Evolutionary conservation across 92 coral and sea anemone species (phyloP).

Genomic region (Pocillopora grandis): DNA sequence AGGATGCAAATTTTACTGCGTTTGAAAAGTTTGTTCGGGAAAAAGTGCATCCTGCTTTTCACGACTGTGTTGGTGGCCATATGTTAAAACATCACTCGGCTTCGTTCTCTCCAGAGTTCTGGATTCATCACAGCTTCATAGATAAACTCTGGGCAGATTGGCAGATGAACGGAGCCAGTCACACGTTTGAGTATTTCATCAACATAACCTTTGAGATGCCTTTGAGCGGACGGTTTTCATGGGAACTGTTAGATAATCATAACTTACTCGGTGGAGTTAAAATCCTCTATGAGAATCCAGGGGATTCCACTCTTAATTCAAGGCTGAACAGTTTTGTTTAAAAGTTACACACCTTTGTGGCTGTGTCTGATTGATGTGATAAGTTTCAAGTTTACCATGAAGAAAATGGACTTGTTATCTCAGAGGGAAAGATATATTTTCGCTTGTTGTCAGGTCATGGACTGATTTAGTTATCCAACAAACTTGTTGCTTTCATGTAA

Average conservation of each 20-base stretch:
- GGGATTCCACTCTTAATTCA: not conserved
- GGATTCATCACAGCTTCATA: constrained; percentile 83
- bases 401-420: too few species aligned
- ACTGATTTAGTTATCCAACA: too few species aligned
- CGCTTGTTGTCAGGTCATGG: too few species aligned
- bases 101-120: constrained; percentile 81
- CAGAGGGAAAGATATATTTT: too few species aligned
- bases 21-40: constrained; percentile 63
- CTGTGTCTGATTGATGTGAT: not conserved
- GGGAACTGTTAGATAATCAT: constrained; percentile 76
- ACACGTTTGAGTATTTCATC: constrained; percentile 56
- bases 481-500: too few species aligned
- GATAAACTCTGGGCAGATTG: constrained; percentile 87
- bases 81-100: constrained; percentile 64
- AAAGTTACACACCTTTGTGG: not conserved
- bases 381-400: too few species aligned
- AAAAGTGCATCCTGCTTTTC: constrained; percentile 64
- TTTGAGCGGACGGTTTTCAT: constrained; percentile 52
- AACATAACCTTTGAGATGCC: constrained; percentile 63
- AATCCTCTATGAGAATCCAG: constrained; percentile 44
- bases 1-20: constrained; percentile 34
- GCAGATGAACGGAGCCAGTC: constrained; percentile 54
- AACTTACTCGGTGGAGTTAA: constrained; percentile 68
- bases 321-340: not conserved
- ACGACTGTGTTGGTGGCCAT: constrained; percentile 65